These are phyloP conservation scores for Teinopalpus imperialis DNA, from an alignment of 2,888 invertebrate species.

Conservation along the genomic window DNA sequence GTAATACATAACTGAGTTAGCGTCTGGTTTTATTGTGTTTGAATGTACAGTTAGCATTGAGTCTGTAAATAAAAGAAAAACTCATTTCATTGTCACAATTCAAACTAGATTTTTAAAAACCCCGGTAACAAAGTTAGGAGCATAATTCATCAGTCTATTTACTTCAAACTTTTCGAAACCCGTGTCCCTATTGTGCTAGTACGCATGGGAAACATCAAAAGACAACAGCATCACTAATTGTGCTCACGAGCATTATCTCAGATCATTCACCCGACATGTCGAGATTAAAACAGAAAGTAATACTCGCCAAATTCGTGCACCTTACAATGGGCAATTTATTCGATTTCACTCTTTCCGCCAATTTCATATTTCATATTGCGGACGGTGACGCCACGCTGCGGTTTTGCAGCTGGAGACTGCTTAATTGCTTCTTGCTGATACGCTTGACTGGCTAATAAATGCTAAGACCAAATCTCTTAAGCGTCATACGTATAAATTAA, in stretches of 20 bases:
- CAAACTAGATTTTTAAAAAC: no score
- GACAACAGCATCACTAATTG: slow-evolving; percentile 39
- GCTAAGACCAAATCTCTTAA: not conserved
- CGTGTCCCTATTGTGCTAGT: not conserved
- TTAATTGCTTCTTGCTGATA: not conserved
- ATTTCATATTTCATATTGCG: slow-evolving; percentile 63
- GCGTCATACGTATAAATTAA: not conserved
- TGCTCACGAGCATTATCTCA: slow-evolving; percentile 38
- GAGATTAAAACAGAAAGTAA: slow-evolving; percentile 74
- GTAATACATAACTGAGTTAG: no score
- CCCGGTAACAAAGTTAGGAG: no score
- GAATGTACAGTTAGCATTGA: no score
- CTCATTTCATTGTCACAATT: no score
- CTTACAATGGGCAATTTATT: slow-evolving; percentile 78
- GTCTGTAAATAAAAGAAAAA: no score
- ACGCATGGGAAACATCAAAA: slow-evolving; percentile 31
- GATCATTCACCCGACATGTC: slow-evolving; percentile 59
- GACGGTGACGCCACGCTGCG: slow-evolving; percentile 32
- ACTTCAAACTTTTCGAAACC: not conserved
- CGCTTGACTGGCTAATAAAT: no score
- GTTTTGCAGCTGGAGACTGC: slow-evolving; percentile 7
- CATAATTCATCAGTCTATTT: not conserved
- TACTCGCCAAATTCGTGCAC: slow-evolving; percentile 71
- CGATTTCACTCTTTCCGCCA: slow-evolving; percentile 77
- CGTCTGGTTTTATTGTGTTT: no score